Percentiles rank a stretch among this genome's conserved stretches.
Evolutionary conservation across 2,888 invertebrate genomes (phyloP).

Genomic region (Merodon equestris): DNA sequence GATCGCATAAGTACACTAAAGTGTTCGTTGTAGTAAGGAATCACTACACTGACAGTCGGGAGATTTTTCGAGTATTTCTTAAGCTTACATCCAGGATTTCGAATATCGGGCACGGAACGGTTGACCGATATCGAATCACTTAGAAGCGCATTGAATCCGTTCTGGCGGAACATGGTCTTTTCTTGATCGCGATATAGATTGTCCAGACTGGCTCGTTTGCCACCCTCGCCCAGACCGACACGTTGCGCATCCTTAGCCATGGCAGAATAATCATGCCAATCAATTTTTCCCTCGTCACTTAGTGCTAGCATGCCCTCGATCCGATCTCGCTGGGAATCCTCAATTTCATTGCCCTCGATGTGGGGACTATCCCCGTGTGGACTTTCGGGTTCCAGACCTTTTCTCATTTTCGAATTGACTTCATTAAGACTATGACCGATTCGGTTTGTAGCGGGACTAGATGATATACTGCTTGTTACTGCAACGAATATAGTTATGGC

Average conservation of each 20-base stretch:
- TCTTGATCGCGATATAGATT: conserved; percentile 83
- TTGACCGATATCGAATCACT: conserved; percentile 95
- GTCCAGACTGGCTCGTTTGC: conserved; percentile 83
- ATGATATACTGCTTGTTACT: conserved; percentile 75
- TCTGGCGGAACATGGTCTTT: conserved; percentile 85
- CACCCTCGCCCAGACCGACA: conserved; percentile 87
- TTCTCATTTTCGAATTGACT: conserved; percentile 36
- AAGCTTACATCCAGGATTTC: conserved; percentile 81
- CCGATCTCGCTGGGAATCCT: conserved; percentile 38
- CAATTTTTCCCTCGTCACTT: conserved; percentile 80
- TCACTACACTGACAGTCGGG: conserved; percentile 91
- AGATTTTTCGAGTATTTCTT: conserved; percentile 74
- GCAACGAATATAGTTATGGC: conserved; percentile 74
- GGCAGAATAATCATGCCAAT: conserved; percentile 89
- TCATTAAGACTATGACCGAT: conserved; percentile 59
- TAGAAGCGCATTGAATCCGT: conserved; percentile 95
- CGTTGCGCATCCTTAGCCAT: conserved; percentile 83
- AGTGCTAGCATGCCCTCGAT: conserved; percentile 35
- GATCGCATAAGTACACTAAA: conserved; percentile 91
- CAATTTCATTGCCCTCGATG: conserved; percentile 39
- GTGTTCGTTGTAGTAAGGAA: conserved; percentile 97
- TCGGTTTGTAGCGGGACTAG: conserved; percentile 74
- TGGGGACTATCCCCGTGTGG: conserved; percentile 34
- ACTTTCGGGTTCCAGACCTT: neutral
- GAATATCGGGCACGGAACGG: conserved; percentile 89